Percentiles rank a stretch among this genome's conserved stretches.
phyloP scores from a whole-genome alignment of 2,888 invertebrate genomes.

The Diachrysia chrysitis region DNA sequence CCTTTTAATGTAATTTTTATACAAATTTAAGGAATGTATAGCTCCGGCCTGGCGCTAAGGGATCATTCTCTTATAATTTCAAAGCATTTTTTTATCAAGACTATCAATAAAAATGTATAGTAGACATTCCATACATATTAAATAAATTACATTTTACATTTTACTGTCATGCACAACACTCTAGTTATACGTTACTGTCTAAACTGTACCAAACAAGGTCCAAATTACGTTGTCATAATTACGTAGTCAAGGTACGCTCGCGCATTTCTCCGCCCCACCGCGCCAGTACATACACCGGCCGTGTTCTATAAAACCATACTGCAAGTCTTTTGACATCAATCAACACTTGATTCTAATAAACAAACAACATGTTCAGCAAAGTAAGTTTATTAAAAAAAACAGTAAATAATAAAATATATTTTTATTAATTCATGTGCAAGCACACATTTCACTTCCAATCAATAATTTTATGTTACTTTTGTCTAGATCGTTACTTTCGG shows the following conservation, averaged over 20 bases:
- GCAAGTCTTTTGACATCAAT: conserved; percentile 73
- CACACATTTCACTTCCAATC: background rate
- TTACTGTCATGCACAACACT: background rate
- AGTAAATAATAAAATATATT: conserved; percentile 5
- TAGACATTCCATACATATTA: background rate
- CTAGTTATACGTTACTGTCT: background rate
- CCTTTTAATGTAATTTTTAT: no score
- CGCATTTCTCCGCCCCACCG: conserved; percentile 79
- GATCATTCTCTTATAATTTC: background rate
- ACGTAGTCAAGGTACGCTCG: conserved; percentile 72
- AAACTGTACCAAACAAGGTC: conserved; percentile 26
- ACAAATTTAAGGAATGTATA: background rate
- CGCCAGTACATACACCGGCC: conserved; percentile 53
- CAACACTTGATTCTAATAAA: conserved; percentile 72
- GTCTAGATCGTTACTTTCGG: conserved; percentile 55
- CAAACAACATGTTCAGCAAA: conserved; percentile 79
- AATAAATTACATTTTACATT: background rate
- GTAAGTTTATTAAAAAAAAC: conserved; percentile 65
- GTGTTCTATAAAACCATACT: conserved; percentile 79
- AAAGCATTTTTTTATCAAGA: background rate
- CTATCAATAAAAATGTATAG: background rate
- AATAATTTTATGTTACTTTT: background rate
- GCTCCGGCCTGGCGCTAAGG: background rate
- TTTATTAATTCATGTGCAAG: background rate
- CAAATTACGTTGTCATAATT: conserved; percentile 67